Percentiles rank a stretch among this genome's conserved stretches.
These are phyloP conservation scores for Lutjanus argentimaculatus DNA, from an alignment of 2,797 vertebrate species.

Conservation along the genomic window DNA sequence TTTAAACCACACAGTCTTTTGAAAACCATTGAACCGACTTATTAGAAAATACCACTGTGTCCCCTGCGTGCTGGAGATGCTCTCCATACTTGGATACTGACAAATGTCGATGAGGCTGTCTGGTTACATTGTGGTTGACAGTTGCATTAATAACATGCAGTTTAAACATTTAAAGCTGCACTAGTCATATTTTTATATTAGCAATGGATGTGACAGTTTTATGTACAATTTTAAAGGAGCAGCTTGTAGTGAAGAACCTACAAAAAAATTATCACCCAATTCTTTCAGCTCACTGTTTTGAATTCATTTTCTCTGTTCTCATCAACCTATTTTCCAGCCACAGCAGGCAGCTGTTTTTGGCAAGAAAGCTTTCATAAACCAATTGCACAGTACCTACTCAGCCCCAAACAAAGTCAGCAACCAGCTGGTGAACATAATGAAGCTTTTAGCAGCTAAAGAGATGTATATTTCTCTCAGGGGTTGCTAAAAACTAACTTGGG, in stretches of 20 bases:
- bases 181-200: background rate
- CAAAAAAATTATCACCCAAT: background rate
- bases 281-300: background rate
- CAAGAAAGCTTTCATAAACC: background rate
- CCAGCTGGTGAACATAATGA: background rate
- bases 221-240: background rate
- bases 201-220: background rate
- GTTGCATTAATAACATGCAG: background rate
- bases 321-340: background rate
- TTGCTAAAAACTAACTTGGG: too few relatives aligned
- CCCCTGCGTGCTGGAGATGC: background rate
- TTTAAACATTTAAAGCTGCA: background rate
- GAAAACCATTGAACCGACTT: slow-evolving; percentile 28
- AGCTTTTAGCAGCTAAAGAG: background rate
- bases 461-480: background rate
- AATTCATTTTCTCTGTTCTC: background rate
- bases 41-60: slow-evolving; percentile 23
- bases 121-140: background rate
- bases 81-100: background rate
- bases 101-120: slow-evolving; percentile 20
- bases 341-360: background rate
- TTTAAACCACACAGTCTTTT: slow-evolving; percentile 22
- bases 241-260: background rate
- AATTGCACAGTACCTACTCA: background rate
- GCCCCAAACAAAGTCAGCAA: background rate